phyloP scores from a whole-genome alignment of 2,888 invertebrate species.

The Myopa testacea region DNA sequence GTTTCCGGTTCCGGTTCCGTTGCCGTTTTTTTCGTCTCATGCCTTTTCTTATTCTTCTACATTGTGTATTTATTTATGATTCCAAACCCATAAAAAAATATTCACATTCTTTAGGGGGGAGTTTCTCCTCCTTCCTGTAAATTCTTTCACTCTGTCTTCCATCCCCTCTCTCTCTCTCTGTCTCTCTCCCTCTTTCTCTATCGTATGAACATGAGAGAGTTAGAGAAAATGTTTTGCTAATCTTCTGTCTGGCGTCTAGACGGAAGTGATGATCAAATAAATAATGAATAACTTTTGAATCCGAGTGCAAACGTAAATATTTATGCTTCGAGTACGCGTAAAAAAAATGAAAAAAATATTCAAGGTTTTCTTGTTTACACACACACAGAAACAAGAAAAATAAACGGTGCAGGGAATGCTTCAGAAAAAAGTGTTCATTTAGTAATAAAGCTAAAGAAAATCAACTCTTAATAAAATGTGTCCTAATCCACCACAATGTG shows the following conservation, averaged over 20 bases:
- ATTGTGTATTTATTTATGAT: not conserved
- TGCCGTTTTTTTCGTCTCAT: not conserved
- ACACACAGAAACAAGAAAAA: no score
- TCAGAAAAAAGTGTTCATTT: no score
- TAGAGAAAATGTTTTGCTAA: not conserved
- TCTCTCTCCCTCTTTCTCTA: not conserved
- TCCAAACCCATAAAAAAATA: not conserved
- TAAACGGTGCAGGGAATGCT: no score
- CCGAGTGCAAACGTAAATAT: constrained; percentile 32
- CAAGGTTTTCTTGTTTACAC: constrained; percentile 3
- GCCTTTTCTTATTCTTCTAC: not conserved
- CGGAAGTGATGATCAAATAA: constrained; percentile 26
- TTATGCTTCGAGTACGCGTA: constrained; percentile 1
- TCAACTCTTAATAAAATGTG: no score
- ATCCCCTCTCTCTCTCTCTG: not conserved
- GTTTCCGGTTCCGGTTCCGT: not conserved
- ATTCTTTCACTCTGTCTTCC: not conserved
- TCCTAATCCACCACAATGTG: no score
- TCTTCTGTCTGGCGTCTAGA: constrained; percentile 1
- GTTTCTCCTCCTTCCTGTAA: no score
- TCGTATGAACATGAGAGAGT: not conserved
- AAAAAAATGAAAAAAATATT: not conserved
- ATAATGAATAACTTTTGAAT: not conserved
- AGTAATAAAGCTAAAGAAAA: no score
- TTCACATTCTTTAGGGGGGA: not conserved